A percentile compares a stretch with the other conserved stretches of the same genome.
phyloP scores from a whole-genome alignment of 2,113 vertebrate species.

The Forbesichthys papilliferus region DNA sequence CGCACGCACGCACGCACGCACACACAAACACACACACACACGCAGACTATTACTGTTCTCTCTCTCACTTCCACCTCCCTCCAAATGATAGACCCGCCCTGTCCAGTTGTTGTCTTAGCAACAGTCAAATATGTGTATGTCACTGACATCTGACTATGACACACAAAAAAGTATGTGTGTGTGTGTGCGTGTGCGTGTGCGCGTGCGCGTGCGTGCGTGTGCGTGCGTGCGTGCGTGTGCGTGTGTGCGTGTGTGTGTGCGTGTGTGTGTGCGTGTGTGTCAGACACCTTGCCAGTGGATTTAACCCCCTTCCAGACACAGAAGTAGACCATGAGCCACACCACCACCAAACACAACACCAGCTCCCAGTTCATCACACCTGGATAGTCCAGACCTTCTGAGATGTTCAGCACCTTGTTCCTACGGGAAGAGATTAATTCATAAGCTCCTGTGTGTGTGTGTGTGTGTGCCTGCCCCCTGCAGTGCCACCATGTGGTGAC shows the following conservation, averaged over 20 bases:
- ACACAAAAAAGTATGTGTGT: neutral
- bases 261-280: neutral
- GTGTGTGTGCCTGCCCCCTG: too few species aligned
- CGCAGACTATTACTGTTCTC: neutral
- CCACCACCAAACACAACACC: constrained; percentile 74
- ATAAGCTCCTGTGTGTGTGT: too few species aligned
- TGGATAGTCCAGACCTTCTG: constrained; percentile 67
- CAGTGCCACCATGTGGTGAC: neutral
- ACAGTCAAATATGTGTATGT: neutral
- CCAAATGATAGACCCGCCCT: neutral
- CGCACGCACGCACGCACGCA: neutral
- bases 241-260: constrained; percentile 4
- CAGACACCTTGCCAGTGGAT: constrained; percentile 78
- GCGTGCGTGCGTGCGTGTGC: neutral
- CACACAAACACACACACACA: neutral
- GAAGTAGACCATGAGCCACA: constrained; percentile 83
- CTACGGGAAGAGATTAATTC: constrained; percentile 44
- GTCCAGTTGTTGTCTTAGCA: neutral
- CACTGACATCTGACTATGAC: neutral
- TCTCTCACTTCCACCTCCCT: neutral
- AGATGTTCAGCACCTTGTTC: constrained; percentile 81
- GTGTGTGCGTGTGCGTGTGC: too few species aligned
- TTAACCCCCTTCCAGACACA: constrained; percentile 87
- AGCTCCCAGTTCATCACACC: constrained; percentile 80
- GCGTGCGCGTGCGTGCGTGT: neutral